phyloP scores from a whole-genome alignment of 2,797 vertebrate species.

The Coracias cyanogaster region DNA sequence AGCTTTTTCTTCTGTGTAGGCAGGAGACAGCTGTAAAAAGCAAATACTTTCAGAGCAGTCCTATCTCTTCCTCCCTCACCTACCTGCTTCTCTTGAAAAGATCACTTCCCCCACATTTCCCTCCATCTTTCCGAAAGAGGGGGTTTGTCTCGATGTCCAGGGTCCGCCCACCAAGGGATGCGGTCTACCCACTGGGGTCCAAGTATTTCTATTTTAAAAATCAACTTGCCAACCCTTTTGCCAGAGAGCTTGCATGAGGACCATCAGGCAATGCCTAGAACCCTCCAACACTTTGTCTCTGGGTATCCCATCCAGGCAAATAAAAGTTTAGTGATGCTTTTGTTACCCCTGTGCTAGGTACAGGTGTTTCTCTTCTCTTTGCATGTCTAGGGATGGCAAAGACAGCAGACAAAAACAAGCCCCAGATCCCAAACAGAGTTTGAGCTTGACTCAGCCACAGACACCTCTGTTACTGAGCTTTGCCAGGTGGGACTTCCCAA shows the following conservation, averaged over 20 bases:
- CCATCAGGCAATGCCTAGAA: neutral
- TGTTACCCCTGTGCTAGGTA: neutral
- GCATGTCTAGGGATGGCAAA: neutral
- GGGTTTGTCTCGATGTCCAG: too few species aligned
- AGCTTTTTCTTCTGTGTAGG: neutral
- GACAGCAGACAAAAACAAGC: neutral
- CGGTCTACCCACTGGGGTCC: too few species aligned
- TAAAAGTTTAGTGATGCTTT: neutral
- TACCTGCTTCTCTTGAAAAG: neutral
- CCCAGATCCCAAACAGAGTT: neutral
- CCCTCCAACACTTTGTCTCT: neutral
- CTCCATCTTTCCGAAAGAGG: neutral
- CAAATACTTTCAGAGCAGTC: neutral
- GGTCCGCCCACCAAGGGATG: too few species aligned
- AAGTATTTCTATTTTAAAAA: neutral
- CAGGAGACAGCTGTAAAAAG: neutral
- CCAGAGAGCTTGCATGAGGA: neutral
- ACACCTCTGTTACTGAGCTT: neutral
- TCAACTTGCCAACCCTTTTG: neutral
- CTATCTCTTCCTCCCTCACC: neutral
- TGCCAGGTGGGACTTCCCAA: neutral
- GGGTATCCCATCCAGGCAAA: neutral
- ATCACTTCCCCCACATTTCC: neutral
- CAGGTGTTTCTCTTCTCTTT: neutral
- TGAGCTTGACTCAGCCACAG: neutral